Evolutionary conservation across 2,113 vertebrate species (phyloP).

Genomic region (Phoenicopterus ruber): DNA sequence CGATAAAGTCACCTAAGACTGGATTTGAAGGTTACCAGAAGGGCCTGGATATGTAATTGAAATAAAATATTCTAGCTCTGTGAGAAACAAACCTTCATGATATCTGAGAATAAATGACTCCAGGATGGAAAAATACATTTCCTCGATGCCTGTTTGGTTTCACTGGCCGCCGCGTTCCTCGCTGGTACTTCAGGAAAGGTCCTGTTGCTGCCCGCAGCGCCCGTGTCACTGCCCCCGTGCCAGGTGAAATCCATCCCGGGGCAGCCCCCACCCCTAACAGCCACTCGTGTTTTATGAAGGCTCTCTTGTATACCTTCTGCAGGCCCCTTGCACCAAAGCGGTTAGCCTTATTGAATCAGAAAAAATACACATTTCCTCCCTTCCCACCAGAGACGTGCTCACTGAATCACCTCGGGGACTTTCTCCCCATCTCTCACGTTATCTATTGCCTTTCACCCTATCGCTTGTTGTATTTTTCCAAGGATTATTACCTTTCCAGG

Average conservation of each 20-base stretch:
- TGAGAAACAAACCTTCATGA: background rate
- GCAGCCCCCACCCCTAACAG: too few relatives aligned
- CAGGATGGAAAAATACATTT: too few relatives aligned
- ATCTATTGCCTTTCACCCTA: background rate
- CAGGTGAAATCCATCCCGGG: too few relatives aligned
- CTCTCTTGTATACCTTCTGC: background rate
- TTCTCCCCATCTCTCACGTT: background rate
- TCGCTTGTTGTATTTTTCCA: background rate
- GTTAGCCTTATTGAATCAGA: background rate
- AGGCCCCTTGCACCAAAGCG: background rate
- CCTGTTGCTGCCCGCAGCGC: too few relatives aligned
- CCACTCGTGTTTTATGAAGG: too few relatives aligned
- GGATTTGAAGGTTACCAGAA: background rate
- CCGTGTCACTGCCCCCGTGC: too few relatives aligned
- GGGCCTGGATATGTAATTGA: background rate
- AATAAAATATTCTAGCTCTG: background rate
- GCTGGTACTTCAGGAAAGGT: too few relatives aligned
- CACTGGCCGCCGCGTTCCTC: too few relatives aligned
- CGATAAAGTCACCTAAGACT: background rate
- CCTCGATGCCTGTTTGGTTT: too few relatives aligned
- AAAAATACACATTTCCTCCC: background rate
- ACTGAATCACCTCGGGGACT: background rate
- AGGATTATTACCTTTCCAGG: background rate
- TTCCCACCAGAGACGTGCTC: background rate
- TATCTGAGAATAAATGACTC: too few relatives aligned